phyloP scores from a whole-genome alignment of 2,888 invertebrate genomes.

The Hirtodrosophila confusa region DNA sequence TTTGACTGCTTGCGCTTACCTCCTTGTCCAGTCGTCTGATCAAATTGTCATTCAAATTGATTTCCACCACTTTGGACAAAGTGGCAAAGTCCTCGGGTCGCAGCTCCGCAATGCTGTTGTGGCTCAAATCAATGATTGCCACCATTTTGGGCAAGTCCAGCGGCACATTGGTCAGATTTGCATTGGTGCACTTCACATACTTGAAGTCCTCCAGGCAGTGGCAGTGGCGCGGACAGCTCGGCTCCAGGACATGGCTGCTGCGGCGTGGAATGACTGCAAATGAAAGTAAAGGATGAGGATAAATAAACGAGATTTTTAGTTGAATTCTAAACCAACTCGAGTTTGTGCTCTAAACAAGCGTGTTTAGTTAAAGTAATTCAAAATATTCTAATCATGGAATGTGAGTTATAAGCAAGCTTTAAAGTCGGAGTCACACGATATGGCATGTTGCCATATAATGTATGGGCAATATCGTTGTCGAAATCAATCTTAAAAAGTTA shows the following conservation, averaged over 20 bases:
- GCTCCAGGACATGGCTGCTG: conserved; percentile 79
- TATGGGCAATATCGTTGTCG: too few relatives aligned
- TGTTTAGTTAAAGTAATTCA: too few relatives aligned
- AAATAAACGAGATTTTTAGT: neutral
- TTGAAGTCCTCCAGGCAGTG: conserved; percentile 80
- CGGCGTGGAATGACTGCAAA: conserved; percentile 73
- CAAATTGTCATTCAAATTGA: conserved; percentile 80
- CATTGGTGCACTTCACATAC: conserved; percentile 85
- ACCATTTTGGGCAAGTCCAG: conserved; percentile 81
- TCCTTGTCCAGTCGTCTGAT: conserved; percentile 76
- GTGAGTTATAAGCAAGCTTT: too few relatives aligned
- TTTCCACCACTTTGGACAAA: conserved; percentile 77
- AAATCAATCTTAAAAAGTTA: too few relatives aligned
- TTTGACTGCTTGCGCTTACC: conserved; percentile 68
- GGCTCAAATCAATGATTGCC: conserved; percentile 81
- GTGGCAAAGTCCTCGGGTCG: conserved; percentile 77
- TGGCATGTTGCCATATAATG: too few relatives aligned
- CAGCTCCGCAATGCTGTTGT: conserved; percentile 80
- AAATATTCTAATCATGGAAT: too few relatives aligned
- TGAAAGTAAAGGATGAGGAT: neutral
- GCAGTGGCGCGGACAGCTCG: conserved; percentile 81
- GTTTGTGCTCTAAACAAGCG: too few relatives aligned
- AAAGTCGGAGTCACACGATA: too few relatives aligned
- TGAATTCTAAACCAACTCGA: too few relatives aligned
- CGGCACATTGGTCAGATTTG: conserved; percentile 85